These are phyloP conservation scores for Adineta ricciae DNA, from an alignment of 2,888 invertebrate species.

Conservation along the genomic window DNA sequence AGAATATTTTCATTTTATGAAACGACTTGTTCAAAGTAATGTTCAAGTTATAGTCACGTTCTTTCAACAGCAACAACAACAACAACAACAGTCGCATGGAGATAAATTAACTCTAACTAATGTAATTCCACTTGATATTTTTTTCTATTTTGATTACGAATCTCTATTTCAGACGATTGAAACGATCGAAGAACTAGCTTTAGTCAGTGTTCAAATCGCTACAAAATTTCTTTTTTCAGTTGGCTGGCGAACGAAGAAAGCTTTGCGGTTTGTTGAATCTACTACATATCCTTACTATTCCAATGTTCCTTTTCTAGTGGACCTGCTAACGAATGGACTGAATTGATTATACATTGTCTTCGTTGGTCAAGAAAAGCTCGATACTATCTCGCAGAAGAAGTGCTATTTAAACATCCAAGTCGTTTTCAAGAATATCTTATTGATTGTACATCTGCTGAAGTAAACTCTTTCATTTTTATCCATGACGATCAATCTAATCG, in stretches of 20 bases:
- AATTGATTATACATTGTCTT: slow-evolving; percentile 46
- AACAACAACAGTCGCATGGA: background rate
- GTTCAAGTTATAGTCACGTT: slow-evolving; percentile 23
- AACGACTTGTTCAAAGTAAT: slow-evolving; percentile 57
- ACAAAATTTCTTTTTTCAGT: slow-evolving; percentile 87
- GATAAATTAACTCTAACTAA: background rate
- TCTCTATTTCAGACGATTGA: slow-evolving; percentile 44
- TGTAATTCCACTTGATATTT: background rate
- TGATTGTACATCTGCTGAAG: slow-evolving; percentile 78
- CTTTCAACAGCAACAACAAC: slow-evolving; percentile 18
- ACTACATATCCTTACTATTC: slow-evolving; percentile 4
- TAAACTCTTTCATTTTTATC: slow-evolving; percentile 35
- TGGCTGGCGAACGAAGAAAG: slow-evolving; percentile 88
- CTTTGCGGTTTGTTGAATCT: slow-evolving; percentile 55
- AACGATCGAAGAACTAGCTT: slow-evolving; percentile 75
- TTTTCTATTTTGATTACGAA: too few relatives aligned
- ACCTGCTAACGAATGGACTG: slow-evolving; percentile 62
- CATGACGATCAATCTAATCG: too few relatives aligned
- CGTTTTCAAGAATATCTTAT: slow-evolving; percentile 79
- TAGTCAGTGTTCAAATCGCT: slow-evolving; percentile 77
- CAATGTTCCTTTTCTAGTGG: slow-evolving; percentile 56
- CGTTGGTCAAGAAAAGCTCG: slow-evolving; percentile 65
- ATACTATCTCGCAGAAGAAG: slow-evolving; percentile 81
- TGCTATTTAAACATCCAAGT: slow-evolving; percentile 72
- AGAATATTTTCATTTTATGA: slow-evolving; percentile 89